These are phyloP conservation scores for Anseranas semipalmata DNA, from an alignment of 2,113 vertebrate genomes.

Conservation along the genomic window DNA sequence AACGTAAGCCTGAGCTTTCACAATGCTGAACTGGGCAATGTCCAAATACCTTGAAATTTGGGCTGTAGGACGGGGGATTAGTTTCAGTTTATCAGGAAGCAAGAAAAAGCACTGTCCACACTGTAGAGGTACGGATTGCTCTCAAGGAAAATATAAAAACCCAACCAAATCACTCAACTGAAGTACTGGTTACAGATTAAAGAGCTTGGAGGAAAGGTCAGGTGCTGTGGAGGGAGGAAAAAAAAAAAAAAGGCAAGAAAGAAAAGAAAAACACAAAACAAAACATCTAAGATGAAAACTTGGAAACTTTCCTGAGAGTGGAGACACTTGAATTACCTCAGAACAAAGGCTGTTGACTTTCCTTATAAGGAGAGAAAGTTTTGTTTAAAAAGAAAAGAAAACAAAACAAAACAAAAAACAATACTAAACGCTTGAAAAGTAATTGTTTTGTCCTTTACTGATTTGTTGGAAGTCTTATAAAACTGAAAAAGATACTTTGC, in stretches of 20 bases:
- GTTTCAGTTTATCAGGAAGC: not conserved
- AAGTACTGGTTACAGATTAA: conserved; percentile 56
- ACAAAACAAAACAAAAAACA: not conserved
- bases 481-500: not conserved
- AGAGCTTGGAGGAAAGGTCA: conserved; percentile 33
- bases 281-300: not conserved
- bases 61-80: not conserved
- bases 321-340: conserved; percentile 24
- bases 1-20: not conserved
- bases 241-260: not conserved
- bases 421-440: not conserved
- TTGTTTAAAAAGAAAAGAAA: not conserved
- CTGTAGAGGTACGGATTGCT: not conserved
- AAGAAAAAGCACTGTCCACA: not conserved
- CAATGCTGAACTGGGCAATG: rapidly evolving
- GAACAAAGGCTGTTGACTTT: conserved; percentile 34
- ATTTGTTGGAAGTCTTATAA: not conserved
- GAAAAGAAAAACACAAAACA: not conserved
- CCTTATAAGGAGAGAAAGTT: not conserved
- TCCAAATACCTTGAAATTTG: not conserved
- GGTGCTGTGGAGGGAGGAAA: not conserved
- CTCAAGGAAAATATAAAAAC: not conserved
- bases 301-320: conserved; percentile 51
- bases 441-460: not conserved
- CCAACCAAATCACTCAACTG: not conserved